Evolutionary conservation across 2,888 invertebrate genomes (phyloP), one percentile per base, ranked within the genome.

Genomic region (Heliconius sara): DNA sequence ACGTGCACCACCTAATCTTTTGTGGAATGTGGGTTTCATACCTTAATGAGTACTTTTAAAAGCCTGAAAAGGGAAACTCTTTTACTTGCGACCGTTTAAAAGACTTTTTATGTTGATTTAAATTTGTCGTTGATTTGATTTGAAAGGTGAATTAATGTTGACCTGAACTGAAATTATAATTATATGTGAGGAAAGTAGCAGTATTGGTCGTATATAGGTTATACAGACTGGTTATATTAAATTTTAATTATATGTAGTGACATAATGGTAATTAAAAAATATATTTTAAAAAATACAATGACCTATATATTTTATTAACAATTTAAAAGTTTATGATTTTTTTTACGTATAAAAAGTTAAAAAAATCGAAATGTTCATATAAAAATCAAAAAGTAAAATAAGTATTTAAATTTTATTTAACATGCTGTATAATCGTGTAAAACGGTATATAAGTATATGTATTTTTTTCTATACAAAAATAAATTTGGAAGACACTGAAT

Each of bases 21-120:
- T 90, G 90, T 91, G 95, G 95, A 94, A 95, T 95, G 94, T 91
- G 91, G 93, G 92, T 87, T 93, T 91, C 91, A 91, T 92, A 92
- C 91, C 89, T 89, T 92, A 92, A 92, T 91, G 91, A 93, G 93
- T 92, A 91, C 89, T 91, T 92, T 92, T 91, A 88, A 91, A 90
- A 91, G 87, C 92, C 93, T 92, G 94, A 94, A 93, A 91, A 91
- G 91, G 89, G 90, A 85, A 91, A 91, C 89, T 90, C 90, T 91
- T 90, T 89, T 88, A 83, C 81, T 83, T 81, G 88, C 86, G 82
- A 82, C 83, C 84, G 85, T 85, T 88, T 88, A 74, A 80, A 80
- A 77, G 43, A 52, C 84, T 85, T 88, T 87, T 86, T 87, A 80
- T 68, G 57, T 34, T 73, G 60, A 73, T 73, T 73, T 85, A 82